Evolutionary conservation across 2,113 vertebrate species (phyloP).

Genomic region (Urocynchramus pylzowi): DNA sequence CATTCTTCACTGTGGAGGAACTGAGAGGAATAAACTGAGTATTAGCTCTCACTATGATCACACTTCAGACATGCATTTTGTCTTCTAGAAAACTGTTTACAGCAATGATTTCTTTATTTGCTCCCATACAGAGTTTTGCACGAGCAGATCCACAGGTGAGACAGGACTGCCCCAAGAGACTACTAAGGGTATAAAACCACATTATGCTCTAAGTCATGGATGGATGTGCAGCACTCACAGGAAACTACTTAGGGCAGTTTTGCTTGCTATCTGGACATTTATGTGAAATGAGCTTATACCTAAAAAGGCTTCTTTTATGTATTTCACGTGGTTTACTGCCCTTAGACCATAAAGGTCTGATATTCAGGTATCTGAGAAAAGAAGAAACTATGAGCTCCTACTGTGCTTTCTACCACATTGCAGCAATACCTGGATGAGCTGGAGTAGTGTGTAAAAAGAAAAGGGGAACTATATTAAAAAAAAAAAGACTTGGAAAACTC

Average conservation of each 20-base stretch:
- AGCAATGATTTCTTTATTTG: not conserved
- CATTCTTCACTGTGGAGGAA: not conserved
- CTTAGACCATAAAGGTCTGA: not conserved
- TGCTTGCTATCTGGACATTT: not conserved
- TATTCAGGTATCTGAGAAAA: not conserved
- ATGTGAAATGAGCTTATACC: not conserved
- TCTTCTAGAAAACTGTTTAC: not conserved
- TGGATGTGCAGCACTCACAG: not conserved
- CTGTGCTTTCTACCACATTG: not conserved
- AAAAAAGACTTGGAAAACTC: not conserved
- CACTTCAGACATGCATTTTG: not conserved
- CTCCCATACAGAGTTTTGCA: not conserved
- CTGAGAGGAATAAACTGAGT: not conserved
- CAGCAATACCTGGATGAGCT: not conserved
- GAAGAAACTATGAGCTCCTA: not conserved
- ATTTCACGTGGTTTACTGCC: not conserved
- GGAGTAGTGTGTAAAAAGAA: not conserved
- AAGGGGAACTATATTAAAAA: not conserved
- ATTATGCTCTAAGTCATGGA: not conserved
- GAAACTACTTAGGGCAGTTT: not conserved
- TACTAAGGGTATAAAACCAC: not conserved
- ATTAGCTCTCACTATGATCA: not conserved
- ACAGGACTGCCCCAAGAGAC: not conserved
- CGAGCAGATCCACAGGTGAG: not conserved
- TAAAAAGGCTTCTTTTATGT: not conserved